phyloP scores from a whole-genome alignment of 2,888 invertebrate genomes.

The Sminthurinus aureus region DNA sequence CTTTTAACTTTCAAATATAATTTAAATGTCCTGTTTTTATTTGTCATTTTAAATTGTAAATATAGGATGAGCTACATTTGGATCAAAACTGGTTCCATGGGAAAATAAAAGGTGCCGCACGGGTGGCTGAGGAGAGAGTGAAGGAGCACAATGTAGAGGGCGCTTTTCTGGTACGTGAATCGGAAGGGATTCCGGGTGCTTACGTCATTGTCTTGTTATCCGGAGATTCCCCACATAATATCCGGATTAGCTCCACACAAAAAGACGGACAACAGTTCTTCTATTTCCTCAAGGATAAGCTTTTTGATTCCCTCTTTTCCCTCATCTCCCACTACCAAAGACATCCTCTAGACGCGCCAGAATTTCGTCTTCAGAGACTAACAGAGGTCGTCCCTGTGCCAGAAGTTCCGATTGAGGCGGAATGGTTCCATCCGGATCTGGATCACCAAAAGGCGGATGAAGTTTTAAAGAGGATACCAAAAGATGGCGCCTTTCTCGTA shows the following conservation, averaged over 20 bases:
- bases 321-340: constrained; percentile 88
- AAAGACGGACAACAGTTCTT: constrained; percentile 83
- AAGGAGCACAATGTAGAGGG: constrained; percentile 85
- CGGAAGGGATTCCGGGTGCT: constrained; percentile 94
- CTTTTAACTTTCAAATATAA: not conserved
- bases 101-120: constrained; percentile 72
- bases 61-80: constrained; percentile 78
- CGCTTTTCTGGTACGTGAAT: constrained; percentile 89
- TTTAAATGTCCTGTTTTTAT: not conserved
- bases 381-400: constrained; percentile 40
- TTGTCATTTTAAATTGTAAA: too few species aligned
- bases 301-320: constrained; percentile 91
- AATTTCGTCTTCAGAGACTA: not conserved
- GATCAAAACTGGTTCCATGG: constrained; percentile 95
- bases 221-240: constrained; percentile 86
- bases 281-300: constrained; percentile 83
- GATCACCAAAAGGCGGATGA: constrained; percentile 51
- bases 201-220: constrained; percentile 93
- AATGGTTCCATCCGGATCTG: constrained; percentile 51
- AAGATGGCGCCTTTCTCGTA: constrained; percentile 57
- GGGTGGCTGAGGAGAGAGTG: constrained; percentile 72
- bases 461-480: constrained; percentile 50
- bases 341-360: constrained; percentile 82
- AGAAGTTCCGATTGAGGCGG: constrained; percentile 33
- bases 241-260: constrained; percentile 86